Conservation (phyloP, 2,113 vertebrate species). For the Embiotoca jacksoni region DNA sequence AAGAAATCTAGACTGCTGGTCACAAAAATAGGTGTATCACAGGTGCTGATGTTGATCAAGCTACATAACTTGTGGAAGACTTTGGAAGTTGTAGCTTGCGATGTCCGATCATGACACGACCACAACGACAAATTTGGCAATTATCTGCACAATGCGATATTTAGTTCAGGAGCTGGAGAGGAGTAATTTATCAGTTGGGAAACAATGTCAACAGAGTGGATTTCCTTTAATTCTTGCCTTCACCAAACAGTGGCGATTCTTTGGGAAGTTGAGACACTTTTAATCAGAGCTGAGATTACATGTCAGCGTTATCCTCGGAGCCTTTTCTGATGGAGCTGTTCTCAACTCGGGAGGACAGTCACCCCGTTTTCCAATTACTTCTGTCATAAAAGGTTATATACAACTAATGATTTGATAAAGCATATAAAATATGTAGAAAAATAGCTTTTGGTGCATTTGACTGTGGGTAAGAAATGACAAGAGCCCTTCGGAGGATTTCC, state of each 20-base stretch:
- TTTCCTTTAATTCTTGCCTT: constrained; percentile 18
- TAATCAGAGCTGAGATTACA: constrained; percentile 47
- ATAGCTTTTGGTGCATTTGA: not conserved
- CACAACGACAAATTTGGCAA: no score
- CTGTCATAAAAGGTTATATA: constrained; percentile 18
- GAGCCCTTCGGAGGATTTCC: constrained; percentile 26
- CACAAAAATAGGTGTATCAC: no score
- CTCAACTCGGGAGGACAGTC: not conserved
- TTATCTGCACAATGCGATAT: not conserved
- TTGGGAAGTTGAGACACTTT: constrained; percentile 10
- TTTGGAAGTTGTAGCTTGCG: no score
- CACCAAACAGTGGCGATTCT: constrained; percentile 8
- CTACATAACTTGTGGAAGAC: no score
- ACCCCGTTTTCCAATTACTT: constrained; percentile 29
- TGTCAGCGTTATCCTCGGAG: constrained; percentile 30
- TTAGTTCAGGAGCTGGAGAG: not conserved
- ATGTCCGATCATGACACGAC: no score
- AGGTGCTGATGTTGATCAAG: no score
- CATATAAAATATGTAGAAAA: not conserved
- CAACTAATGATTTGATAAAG: constrained; percentile 11
- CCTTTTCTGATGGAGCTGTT: constrained; percentile 18
- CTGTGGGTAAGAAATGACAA: constrained; percentile 17
- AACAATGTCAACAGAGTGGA: not conserved
- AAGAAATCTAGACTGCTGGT: no score
- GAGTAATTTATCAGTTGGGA: not conserved